Base-by-base conservation (phyloP, 2,113 vertebrate genomes). In the Jacana jacana region DNA sequence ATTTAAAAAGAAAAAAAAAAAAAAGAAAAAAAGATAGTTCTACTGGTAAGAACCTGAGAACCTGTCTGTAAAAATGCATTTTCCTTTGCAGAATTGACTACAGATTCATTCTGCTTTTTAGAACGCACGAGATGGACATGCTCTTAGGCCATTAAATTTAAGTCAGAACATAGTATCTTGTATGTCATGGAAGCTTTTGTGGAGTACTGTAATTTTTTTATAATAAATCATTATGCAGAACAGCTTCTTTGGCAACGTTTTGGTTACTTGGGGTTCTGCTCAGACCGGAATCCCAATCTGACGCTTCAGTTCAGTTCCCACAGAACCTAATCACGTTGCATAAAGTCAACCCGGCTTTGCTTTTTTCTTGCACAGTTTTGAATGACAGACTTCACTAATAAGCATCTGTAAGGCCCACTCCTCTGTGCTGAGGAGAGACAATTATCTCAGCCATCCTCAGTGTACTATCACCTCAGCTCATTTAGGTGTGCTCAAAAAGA, bases 321-420 rank as follows among this genome's bases (percentile, higher is more conserved):
- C 73, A 93, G 93, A 96, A 93, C 81, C 31, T 81, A 76, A 91
- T 95, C 73, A 25, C 5, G 51, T 95, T 91, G 75, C 91, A 80
- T 83, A 28, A 92, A 91, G 61, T 86, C 84, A 91, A 28, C 86
- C 86, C 81, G 81, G 75, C 89, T 95, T 97, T 97, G 94, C 92
- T 28, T 81, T 80, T 80, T 91, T 83, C 95, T 97, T 93, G 78
- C 65, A 51, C 24, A 44, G 39, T 96, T 97, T 88, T 96, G 96
- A 97, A 82, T 94, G 93, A 78, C 73, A 95, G 93, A 93, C 93
- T 93, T 97, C 95, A 90, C 77, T 79, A 89, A 92, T 46, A 81
- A 76, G 75, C 91, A 96, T 40, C 92, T 90, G 68, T 94, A 86
- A 83, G 93, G 83, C 79, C 31, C 4, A 22, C 90, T 92, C 13